Evolutionary conservation across 2,797 vertebrate species (phyloP).

Genomic region (Denticeps clupeoides): DNA sequence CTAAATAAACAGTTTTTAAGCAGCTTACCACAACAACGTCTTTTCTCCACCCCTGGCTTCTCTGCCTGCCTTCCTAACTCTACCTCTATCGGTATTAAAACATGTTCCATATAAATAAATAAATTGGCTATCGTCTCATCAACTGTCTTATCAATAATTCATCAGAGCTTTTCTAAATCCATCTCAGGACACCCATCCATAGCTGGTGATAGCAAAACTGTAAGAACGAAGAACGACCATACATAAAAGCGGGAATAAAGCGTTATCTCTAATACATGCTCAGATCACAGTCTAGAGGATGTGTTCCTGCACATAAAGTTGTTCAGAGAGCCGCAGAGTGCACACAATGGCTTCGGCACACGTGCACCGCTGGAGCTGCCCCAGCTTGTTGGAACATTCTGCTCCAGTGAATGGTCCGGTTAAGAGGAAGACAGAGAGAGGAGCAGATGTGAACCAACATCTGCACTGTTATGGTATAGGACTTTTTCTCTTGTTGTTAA

Average conservation of each 20-base stretch:
- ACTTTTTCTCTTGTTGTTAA: too few relatives aligned
- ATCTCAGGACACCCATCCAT: too few relatives aligned
- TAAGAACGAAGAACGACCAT: too few relatives aligned
- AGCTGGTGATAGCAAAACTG: too few relatives aligned
- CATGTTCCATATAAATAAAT: too few relatives aligned
- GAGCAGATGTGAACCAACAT: slow-evolving; percentile 14
- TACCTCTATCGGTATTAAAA: not conserved
- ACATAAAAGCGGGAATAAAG: too few relatives aligned
- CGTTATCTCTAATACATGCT: too few relatives aligned
- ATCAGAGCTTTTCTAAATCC: slow-evolving; percentile 18
- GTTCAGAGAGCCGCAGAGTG: too few relatives aligned
- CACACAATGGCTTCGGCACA: too few relatives aligned
- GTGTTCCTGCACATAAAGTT: too few relatives aligned
- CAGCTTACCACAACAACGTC: slow-evolving; percentile 16
- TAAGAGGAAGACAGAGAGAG: slow-evolving; percentile 8
- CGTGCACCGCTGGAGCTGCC: too few relatives aligned
- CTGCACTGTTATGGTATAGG: slow-evolving; percentile 1
- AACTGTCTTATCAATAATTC: slow-evolving; percentile 29
- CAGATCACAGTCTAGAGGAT: too few relatives aligned
- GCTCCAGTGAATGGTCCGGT: slow-evolving; percentile 13
- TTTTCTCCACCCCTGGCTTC: not conserved
- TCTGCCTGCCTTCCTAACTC: not conserved
- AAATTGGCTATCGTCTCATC: slow-evolving; percentile 18
- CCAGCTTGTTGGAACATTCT: slow-evolving; percentile 13
- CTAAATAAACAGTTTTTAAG: slow-evolving; percentile 22